Evolutionary conservation across 2,888 invertebrate species (phyloP).

Genomic region (Cordilura impudica): DNA sequence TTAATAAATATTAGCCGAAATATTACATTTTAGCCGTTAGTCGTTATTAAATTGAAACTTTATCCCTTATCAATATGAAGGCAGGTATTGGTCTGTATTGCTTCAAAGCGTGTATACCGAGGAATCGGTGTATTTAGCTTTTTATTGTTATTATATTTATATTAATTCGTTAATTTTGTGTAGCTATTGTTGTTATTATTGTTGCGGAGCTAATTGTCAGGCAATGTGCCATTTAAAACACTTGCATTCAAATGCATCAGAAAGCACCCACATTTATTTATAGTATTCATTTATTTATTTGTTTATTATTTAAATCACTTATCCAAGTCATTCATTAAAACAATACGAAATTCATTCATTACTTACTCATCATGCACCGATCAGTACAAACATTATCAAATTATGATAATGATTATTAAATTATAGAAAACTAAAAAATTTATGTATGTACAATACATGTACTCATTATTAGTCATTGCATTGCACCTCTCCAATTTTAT

Average conservation of each 20-base stretch:
- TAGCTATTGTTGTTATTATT: constrained; percentile 29
- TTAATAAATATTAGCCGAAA: no score
- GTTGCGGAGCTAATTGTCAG: constrained; percentile 56
- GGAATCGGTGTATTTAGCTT: neutral
- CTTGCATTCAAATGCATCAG: constrained; percentile 36
- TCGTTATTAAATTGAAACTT: no score
- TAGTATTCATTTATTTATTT: constrained; percentile 25
- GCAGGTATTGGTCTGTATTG: no score
- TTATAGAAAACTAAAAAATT: no score
- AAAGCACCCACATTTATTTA: constrained; percentile 26
- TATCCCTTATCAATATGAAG: no score
- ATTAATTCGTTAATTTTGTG: constrained; percentile 1
- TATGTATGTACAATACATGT: no score
- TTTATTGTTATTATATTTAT: constrained; percentile 19
- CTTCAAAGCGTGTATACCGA: no score
- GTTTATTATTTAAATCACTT: constrained; percentile 5
- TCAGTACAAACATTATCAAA: no score
- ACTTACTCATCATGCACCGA: constrained; percentile 35
- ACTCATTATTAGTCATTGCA: no score
- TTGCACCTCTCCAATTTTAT: no score
- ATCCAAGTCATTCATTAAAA: constrained; percentile 54
- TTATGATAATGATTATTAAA: no score
- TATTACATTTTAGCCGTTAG: no score
- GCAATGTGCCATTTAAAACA: constrained; percentile 61
- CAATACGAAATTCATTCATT: constrained; percentile 27